Conservation (phyloP, 1,140 invertebrate species). For the Scaptomyza hsui region DNA sequence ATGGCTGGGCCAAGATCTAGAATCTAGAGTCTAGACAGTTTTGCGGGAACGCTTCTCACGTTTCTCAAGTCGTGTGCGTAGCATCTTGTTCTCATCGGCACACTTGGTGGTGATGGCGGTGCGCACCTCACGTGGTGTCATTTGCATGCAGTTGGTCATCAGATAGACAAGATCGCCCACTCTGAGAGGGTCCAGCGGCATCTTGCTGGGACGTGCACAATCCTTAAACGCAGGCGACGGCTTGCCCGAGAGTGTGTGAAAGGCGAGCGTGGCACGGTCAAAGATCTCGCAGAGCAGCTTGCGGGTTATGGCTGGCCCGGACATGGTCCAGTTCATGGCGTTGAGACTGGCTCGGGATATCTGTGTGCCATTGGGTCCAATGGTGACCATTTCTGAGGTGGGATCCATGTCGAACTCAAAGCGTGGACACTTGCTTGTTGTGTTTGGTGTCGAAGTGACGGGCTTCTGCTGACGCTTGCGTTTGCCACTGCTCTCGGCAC, state of each 20-base stretch:
- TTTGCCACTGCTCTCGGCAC: conserved; percentile 18
- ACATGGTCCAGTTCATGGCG: conserved; percentile 74
- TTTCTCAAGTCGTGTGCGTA: conserved; percentile 36
- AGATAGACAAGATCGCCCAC: conserved; percentile 83
- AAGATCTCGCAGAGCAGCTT: conserved; percentile 83
- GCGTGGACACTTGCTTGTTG: conserved; percentile 18
- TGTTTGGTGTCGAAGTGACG: conserved; percentile 49
- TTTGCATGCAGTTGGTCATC: conserved; percentile 65
- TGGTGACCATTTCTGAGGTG: conserved; percentile 45
- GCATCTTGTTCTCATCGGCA: conserved; percentile 87
- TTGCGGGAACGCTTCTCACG: conserved; percentile 33
- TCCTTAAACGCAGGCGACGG: conserved; percentile 82
- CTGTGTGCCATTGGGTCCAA: conserved; percentile 79
- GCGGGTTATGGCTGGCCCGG: conserved; percentile 78
- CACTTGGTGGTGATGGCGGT: conserved; percentile 86
- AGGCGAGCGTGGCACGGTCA: conserved; percentile 69
- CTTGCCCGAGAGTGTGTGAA: conserved; percentile 83
- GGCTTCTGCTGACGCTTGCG: conserved; percentile 43
- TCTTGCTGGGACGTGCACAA: conserved; percentile 67
- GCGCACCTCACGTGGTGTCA: conserved; percentile 73
- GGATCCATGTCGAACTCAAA: conserved; percentile 58
- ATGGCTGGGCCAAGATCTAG: background rate
- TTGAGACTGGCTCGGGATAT: conserved; percentile 52
- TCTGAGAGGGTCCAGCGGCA: conserved; percentile 73
- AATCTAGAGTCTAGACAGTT: background rate